Percentiles rank a stretch among this genome's conserved stretches.
Conservation (phyloP, 2,888 invertebrate genomes). For the Hypolimnas misippus region DNA sequence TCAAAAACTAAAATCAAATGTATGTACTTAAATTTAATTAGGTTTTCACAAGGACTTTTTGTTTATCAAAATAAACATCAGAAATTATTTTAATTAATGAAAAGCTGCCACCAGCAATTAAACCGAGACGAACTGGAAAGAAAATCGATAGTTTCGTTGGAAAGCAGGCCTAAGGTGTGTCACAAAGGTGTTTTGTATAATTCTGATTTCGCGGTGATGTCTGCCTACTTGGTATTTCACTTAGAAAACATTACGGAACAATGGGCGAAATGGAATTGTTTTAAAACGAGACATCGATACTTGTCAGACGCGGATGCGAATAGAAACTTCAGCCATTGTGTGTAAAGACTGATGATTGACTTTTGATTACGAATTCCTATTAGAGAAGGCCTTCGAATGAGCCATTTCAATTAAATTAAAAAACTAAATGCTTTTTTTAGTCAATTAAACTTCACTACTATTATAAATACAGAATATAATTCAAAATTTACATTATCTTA, state of each 20-base stretch:
- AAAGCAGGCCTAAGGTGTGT: slow-evolving; percentile 39
- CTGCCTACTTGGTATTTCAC: slow-evolving; percentile 57
- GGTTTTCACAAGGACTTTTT: too few species aligned
- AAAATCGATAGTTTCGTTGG: background rate
- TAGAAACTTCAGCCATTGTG: slow-evolving; percentile 39
- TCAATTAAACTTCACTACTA: background rate
- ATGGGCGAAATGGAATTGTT: slow-evolving; percentile 63
- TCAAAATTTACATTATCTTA: slow-evolving; percentile 15
- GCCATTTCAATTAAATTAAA: too few species aligned
- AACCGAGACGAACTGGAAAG: background rate
- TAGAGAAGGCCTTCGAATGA: slow-evolving; percentile 4
- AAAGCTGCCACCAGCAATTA: background rate
- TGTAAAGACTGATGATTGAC: slow-evolving; percentile 18
- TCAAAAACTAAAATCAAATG: too few species aligned
- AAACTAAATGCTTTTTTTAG: too few species aligned
- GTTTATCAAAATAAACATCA: too few species aligned
- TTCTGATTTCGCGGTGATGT: slow-evolving; percentile 65
- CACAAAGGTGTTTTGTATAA: slow-evolving; percentile 60
- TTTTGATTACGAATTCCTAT: slow-evolving; percentile 22
- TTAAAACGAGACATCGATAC: slow-evolving; percentile 63
- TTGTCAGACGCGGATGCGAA: slow-evolving; percentile 49
- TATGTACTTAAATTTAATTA: too few species aligned
- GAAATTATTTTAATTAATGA: too few species aligned
- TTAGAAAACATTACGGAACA: slow-evolving; percentile 71
- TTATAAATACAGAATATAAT: slow-evolving; percentile 3